Conservation (phyloP, 2,888 invertebrate species). For the Periphyllus acericola region DNA sequence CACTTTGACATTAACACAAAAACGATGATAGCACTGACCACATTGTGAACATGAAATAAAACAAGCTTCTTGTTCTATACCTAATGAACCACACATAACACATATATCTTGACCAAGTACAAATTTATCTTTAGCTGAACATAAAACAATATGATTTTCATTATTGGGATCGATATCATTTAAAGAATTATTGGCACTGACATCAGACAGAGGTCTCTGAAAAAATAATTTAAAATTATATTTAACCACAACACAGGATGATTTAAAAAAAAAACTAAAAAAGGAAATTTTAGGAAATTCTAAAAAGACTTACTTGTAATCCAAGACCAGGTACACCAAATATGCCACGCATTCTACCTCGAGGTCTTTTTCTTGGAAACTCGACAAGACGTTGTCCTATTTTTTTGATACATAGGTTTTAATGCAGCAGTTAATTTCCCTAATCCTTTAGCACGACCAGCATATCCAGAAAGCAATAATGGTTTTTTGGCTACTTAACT, state of each 20-base stretch:
- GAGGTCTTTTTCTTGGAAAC: slow-evolving; percentile 82
- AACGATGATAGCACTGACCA: slow-evolving; percentile 99
- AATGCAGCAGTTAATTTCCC: slow-evolving; percentile 67
- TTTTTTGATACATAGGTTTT: slow-evolving; percentile 66
- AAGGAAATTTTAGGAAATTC: too few species aligned
- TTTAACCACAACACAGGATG: neutral
- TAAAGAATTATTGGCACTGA: slow-evolving; percentile 67
- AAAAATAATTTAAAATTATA: slow-evolving; percentile 63
- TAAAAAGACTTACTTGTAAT: slow-evolving; percentile 70
- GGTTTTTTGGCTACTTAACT: slow-evolving; percentile 83
- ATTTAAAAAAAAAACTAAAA: too few species aligned
- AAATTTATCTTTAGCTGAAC: slow-evolving; percentile 92
- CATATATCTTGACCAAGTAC: slow-evolving; percentile 95
- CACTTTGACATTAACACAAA: slow-evolving; percentile 95
- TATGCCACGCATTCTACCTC: slow-evolving; percentile 80
- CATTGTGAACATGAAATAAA: slow-evolving; percentile 97
- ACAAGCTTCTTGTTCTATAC: slow-evolving; percentile 92
- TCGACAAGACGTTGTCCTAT: slow-evolving; percentile 79
- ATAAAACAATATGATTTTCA: slow-evolving; percentile 88
- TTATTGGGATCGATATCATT: slow-evolving; percentile 79
- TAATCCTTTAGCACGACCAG: slow-evolving; percentile 72
- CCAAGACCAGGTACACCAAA: slow-evolving; percentile 84
- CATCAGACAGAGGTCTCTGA: slow-evolving; percentile 69
- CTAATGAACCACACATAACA: slow-evolving; percentile 97
- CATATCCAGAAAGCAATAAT: slow-evolving; percentile 70